Conservation (phyloP, 2,888 invertebrate genomes). For the Agapetus fuscipes region DNA sequence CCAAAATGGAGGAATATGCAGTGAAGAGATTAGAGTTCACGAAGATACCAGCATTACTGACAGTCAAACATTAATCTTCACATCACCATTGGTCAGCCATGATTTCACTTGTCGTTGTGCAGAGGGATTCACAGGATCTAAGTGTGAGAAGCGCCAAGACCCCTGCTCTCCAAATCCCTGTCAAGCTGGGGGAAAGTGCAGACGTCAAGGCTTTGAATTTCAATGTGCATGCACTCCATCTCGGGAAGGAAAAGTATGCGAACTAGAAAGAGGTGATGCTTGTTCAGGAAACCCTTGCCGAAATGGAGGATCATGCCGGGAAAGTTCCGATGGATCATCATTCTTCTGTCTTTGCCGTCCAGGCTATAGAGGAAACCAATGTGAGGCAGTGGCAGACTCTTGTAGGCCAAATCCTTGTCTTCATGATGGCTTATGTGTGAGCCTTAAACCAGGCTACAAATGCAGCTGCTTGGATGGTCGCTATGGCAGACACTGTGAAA, state of each 20-base stretch:
- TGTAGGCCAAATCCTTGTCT: conserved; percentile 91
- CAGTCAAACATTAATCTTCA: conserved; percentile 71
- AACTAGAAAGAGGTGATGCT: conserved; percentile 72
- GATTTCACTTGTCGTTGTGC: conserved; percentile 73
- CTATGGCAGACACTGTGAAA: conserved; percentile 86
- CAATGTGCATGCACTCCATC: conserved; percentile 70
- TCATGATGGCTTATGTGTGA: conserved; percentile 80
- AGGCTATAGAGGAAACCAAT: conserved; percentile 84
- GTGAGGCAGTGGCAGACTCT: conserved; percentile 80
- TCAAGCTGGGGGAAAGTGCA: conserved; percentile 72
- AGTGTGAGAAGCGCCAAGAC: conserved; percentile 80
- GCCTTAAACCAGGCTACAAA: conserved; percentile 78
- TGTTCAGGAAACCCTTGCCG: conserved; percentile 81
- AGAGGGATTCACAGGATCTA: conserved; percentile 73
- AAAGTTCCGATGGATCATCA: conserved; percentile 76
- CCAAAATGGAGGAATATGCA: conserved; percentile 70
- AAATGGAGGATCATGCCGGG: conserved; percentile 86
- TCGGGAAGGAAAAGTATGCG: conserved; percentile 76
- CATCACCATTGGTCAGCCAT: conserved; percentile 70
- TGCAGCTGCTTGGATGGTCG: conserved; percentile 80
- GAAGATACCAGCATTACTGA: conserved; percentile 67
- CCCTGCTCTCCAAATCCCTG: conserved; percentile 89
- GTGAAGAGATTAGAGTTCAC: conserved; percentile 58
- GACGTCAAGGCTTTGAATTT: conserved; percentile 74
- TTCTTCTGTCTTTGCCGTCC: conserved; percentile 89